Evolutionary conservation across 2,888 invertebrate genomes (phyloP).

Genomic region (Aelia acuminata): DNA sequence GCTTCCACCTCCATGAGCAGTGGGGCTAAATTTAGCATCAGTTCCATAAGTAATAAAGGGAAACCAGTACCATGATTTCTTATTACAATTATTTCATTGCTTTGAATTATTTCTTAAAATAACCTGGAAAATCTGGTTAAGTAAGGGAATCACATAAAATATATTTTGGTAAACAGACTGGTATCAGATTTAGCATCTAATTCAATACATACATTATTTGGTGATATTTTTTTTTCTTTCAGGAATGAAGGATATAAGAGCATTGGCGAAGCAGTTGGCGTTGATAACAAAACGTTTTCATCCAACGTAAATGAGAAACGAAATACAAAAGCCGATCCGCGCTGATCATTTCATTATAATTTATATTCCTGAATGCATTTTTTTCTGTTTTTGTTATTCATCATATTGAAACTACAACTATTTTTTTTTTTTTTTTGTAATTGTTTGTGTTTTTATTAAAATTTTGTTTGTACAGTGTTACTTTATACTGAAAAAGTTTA

Average conservation of each 20-base stretch:
- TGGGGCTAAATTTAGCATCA: no score
- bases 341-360: neutral
- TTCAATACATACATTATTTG: no score
- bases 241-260: conserved; percentile 29
- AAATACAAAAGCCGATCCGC: neutral
- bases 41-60: no score
- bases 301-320: neutral
- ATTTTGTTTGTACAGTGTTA: conserved; percentile 1
- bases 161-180: no score
- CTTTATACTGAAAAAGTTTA: neutral
- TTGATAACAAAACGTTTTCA: neutral
- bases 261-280: conserved; percentile 37
- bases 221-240: neutral
- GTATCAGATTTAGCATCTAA: no score
- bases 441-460: neutral
- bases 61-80: no score
- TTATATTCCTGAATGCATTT: neutral
- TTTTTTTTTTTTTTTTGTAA: neutral
- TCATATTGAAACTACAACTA: neutral
- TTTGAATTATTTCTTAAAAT: no score
- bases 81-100: no score
- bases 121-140: no score
- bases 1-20: no score
- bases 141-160: no score
- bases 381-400: neutral